Base-by-base conservation (phyloP, 1,140 invertebrate species). In the Lepidostoma basale region DNA sequence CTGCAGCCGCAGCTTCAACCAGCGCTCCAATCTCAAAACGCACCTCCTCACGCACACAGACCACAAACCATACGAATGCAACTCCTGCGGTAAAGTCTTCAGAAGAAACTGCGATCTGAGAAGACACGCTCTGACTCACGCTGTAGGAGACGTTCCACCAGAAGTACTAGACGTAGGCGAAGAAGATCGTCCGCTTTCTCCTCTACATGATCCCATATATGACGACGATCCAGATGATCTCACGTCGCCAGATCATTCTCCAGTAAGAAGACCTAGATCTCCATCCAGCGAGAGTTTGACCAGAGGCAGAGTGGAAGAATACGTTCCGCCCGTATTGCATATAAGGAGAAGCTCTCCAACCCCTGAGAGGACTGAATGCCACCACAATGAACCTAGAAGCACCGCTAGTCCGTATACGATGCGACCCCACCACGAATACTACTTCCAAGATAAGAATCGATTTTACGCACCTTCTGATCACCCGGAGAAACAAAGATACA, bases 1-100 rank as follows among this genome's bases (percentile, higher is more conserved):
- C 0, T 96, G 94, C 81, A 90, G 90, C 63, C 85, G 93, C 47
- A 92, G 90, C 68, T 97, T 96, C 79, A 95, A 95, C 77, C 93
- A 97, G 76, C 89, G 95, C 16, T 95, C 92, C 36, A 96, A 97
- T 77, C 83, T 97, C 40, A 96, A 96, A 77, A 97, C 94, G 0
- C 95, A 98, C 80, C 84, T 96, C n/a, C 85, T 97, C 14, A 97
- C 95, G 0, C 96, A 97, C 79, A 97, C 95, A 6, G 95, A 96
- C 75, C 92, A 95, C 81, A 97, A 97, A 76, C 95, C 95, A 0
- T 97, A 96, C 83, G 91, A 96, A 75, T 98, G 96, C 76, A 91
- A 89, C 62, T 90, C 90, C 0, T 98, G 96, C 75, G 92, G 92
- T 26, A 96, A 95, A 75, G 92, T 94, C 0, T 95, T 94, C 75